Conservation (phyloP, 2,113 vertebrate genomes). For the Aphyosemion australe region DNA sequence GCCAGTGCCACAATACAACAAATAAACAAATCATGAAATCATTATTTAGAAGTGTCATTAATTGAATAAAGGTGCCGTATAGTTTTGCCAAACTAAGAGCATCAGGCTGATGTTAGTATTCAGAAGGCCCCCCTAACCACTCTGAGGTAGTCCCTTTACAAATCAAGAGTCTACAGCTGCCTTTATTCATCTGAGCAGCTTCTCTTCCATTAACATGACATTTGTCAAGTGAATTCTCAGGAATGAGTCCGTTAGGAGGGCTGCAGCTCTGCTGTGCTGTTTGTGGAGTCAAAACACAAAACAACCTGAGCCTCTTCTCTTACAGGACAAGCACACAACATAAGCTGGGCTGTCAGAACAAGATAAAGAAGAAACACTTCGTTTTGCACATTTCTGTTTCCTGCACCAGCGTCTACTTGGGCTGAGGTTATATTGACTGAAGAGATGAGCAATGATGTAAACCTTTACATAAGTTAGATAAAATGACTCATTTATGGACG, state of each 20-base stretch:
- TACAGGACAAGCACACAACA: slow-evolving; percentile 12
- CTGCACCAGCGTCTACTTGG: background rate
- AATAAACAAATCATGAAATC: no score
- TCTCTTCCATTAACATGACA: no score
- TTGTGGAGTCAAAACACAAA: slow-evolving; percentile 30
- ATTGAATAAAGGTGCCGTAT: no score
- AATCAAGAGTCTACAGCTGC: background rate
- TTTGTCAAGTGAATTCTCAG: background rate
- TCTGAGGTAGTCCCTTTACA: no score
- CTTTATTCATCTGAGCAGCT: no score
- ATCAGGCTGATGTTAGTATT: no score
- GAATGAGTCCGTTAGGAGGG: slow-evolving; percentile 34
- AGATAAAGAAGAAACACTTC: slow-evolving; percentile 12
- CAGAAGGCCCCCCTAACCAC: no score
- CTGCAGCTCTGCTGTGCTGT: slow-evolving; percentile 43
- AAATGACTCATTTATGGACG: background rate
- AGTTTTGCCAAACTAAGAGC: no score
- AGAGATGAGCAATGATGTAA: background rate
- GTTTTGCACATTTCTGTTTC: background rate
- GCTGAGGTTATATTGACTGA: background rate
- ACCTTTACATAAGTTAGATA: background rate
- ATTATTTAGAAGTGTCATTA: no score
- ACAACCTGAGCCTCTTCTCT: slow-evolving; percentile 30
- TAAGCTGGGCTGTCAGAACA: background rate
- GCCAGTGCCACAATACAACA: no score